phyloP scores from a whole-genome alignment of 1,140 invertebrate species.

The Leptopilina boulardi region DNA sequence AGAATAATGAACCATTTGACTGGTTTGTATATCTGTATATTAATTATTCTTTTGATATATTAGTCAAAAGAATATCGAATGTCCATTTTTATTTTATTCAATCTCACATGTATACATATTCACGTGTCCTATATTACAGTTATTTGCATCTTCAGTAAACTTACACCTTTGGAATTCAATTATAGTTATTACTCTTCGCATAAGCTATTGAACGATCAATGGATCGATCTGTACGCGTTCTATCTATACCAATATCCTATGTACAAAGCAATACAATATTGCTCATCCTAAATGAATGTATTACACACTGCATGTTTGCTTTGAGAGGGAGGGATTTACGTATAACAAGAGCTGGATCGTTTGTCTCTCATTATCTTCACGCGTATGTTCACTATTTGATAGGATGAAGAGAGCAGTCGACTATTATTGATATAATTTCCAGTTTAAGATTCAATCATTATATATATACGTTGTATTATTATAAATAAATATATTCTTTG shows the following conservation, averaged over 20 bases:
- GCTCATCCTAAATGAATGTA: neutral
- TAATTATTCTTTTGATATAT: too few relatives aligned
- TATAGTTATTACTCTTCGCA: neutral
- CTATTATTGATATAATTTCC: neutral
- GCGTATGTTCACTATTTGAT: neutral
- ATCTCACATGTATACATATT: too few relatives aligned
- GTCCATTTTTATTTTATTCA: too few relatives aligned
- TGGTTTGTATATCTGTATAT: too few relatives aligned
- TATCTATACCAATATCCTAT: constrained; percentile 14
- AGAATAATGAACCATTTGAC: too few relatives aligned
- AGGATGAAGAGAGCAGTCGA: neutral
- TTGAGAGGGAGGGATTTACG: neutral
- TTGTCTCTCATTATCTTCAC: constrained; percentile 9
- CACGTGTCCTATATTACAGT: neutral
- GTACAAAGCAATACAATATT: constrained; percentile 16
- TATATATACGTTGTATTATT: neutral
- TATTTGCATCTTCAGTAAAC: neutral
- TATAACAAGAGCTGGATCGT: neutral
- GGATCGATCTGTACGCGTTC: neutral
- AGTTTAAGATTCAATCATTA: neutral
- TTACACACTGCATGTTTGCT: neutral
- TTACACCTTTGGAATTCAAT: neutral
- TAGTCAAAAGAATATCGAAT: too few relatives aligned
- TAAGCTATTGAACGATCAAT: neutral
- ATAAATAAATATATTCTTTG: too few relatives aligned